These are phyloP conservation scores for Bombylius discolor DNA, from an alignment of 2,888 invertebrate genomes.

Conservation along the genomic window DNA sequence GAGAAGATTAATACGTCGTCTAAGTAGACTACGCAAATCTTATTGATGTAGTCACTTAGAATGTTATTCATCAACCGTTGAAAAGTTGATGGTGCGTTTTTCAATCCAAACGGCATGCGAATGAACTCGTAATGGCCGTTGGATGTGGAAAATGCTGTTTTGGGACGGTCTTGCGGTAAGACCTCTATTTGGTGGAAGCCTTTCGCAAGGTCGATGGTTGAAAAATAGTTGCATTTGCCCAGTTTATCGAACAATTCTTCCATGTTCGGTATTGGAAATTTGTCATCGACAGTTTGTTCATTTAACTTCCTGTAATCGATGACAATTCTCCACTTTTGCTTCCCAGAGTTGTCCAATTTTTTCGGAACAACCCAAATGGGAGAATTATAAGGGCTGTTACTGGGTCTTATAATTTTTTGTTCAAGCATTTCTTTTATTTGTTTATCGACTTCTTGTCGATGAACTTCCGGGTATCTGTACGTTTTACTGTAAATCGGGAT, in stretches of 20 bases:
- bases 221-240: constrained; percentile 17
- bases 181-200: constrained; percentile 22
- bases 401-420: constrained; percentile 16
- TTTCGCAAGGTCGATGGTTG: constrained; percentile 17
- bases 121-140: constrained; percentile 22
- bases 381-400: constrained; percentile 8
- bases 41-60: constrained; percentile 12
- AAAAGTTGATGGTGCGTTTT: constrained; percentile 24
- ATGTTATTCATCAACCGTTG: constrained; percentile 24
- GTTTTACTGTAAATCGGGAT: constrained; percentile 2
- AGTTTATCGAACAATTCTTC: constrained; percentile 10
- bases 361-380: neutral
- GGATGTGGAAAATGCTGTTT: constrained; percentile 22
- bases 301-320: constrained; percentile 4
- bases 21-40: constrained; percentile 18
- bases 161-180: constrained; percentile 14
- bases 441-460: neutral
- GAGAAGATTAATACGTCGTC: constrained; percentile 20
- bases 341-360: neutral
- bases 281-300: constrained; percentile 3
- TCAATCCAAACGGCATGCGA: constrained; percentile 24
- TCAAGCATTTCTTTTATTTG: constrained; percentile 2
- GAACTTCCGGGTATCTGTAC: constrained; percentile 3
- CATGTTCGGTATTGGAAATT: constrained; percentile 7
- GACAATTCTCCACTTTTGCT: constrained; percentile 12